phyloP scores from a whole-genome alignment of 53 echinoderm and acorn worm genomes.

The Paracentrotus lividus region DNA sequence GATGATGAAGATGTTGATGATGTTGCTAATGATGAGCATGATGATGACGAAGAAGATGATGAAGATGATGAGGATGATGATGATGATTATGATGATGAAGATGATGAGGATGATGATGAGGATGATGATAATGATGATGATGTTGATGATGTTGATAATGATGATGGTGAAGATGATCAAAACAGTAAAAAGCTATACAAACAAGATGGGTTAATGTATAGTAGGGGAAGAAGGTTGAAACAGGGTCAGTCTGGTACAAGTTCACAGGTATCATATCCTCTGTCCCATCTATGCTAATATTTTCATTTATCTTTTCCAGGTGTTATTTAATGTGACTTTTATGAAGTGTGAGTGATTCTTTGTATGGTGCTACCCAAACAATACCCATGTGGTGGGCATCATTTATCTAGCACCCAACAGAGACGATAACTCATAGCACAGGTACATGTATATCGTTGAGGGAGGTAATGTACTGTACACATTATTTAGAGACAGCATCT shows the following conservation, averaged over 20 bases:
- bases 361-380: slow-evolving; percentile 59
- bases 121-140: not conserved
- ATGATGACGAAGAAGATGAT: too few relatives aligned
- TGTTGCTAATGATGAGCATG: not conserved
- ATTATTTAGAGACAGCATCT: not conserved
- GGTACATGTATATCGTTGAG: not conserved
- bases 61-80: not conserved
- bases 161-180: not conserved
- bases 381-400: slow-evolving; percentile 48
- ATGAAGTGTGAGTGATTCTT: slow-evolving; percentile 53
- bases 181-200: not conserved
- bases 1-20: not conserved
- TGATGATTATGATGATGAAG: not conserved
- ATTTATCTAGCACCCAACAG: slow-evolving; percentile 61
- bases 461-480: not conserved
- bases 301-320: not conserved
- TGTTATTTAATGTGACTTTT: slow-evolving; percentile 36
- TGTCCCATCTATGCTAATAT: slow-evolving; percentile 17
- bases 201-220: not conserved
- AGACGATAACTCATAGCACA: slow-evolving; percentile 41
- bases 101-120: not conserved
- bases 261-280: too few relatives aligned
- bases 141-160: too few relatives aligned
- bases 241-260: too few relatives aligned
- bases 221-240: not conserved